These are phyloP conservation scores for Synanthedon formicaeformis DNA, from an alignment of 2,888 invertebrate genomes.

Conservation along the genomic window DNA sequence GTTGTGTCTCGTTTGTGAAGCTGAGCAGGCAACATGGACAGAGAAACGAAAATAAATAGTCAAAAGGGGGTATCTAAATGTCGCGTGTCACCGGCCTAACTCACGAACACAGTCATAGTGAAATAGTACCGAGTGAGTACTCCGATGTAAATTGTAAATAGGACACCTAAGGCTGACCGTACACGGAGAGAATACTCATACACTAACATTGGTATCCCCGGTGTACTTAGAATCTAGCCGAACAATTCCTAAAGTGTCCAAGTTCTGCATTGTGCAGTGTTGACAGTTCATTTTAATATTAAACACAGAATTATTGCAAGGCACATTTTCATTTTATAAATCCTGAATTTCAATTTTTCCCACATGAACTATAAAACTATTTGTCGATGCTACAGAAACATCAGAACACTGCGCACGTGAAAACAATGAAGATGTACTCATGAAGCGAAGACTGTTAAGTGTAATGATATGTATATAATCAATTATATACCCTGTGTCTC, in stretches of 20 bases:
- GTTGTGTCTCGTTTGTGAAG: constrained; percentile 21
- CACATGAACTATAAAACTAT: constrained; percentile 34
- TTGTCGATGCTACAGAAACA: constrained; percentile 42
- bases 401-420: constrained; percentile 39
- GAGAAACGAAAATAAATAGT: constrained; percentile 7
- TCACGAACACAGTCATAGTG: constrained; percentile 14
- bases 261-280: constrained; percentile 37
- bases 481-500: constrained; percentile 65
- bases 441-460: constrained; percentile 46
- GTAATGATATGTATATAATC: constrained; percentile 61
- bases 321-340: constrained; percentile 66
- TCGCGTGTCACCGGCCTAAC: constrained; percentile 24
- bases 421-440: constrained; percentile 19
- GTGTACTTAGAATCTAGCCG: neutral
- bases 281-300: constrained; percentile 53
- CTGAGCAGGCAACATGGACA: constrained; percentile 14
- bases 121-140: constrained; percentile 7
- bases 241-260: neutral
- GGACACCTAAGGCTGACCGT: constrained; percentile 5
- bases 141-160: constrained; percentile 6
- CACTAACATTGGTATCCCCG: neutral
- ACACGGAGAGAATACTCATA: constrained; percentile 4
- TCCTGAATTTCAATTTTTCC: constrained; percentile 59
- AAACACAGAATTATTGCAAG: constrained; percentile 71
- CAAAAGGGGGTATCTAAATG: neutral